Base-by-base conservation (phyloP, 1,140 invertebrate species). In the Drosophila murphyi region DNA sequence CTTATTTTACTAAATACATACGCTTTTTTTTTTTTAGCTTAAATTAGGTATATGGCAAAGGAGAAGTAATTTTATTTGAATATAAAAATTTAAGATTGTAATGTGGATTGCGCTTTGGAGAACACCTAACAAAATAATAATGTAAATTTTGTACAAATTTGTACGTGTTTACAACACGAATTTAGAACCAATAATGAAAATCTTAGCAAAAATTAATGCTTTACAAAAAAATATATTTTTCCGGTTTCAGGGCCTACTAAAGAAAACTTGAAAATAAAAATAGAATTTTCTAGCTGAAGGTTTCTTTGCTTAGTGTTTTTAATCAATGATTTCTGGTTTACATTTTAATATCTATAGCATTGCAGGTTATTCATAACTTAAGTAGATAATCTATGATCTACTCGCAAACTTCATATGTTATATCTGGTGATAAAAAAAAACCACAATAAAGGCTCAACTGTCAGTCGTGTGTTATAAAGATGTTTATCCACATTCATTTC, bases 51-150 rank as follows among this genome's bases (percentile, higher is more conserved):
- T 20, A 20, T 0, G 20, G 20, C 20, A 1, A 20, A 20, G 20
- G 20, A 1, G 20, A 20, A 20, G 20, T 20, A 20, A 20, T 20
- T 20, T 20, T 20, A 20, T 1, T 34, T 34, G 34, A 34, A 34
- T 4, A 2, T 39, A 0, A 12, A 43, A 43, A 0, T 8, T n/a
- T n/a, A 43, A 43, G 39, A n/a, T 43, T n/a, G 1, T 4, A 3
- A 43, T 43, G n/a, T 43, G 39, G 20, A 20, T 20, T 43, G 39
- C 39, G 3, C 39, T 48, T 47, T 12, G 20, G 10, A 35, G 48
- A 32, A 59, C 48, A 70, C 37, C 29, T 41, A 79, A 76, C 71
- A 79, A 82, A 79, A 76, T 63, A 76, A 59, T 60, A 76, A 65
- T 59, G 62, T 61, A 63, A 71, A 60, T 5, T 50, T 29, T 70